phyloP scores from a whole-genome alignment of 1,140 invertebrate genomes.

The Pseudobourletiella spinata region DNA sequence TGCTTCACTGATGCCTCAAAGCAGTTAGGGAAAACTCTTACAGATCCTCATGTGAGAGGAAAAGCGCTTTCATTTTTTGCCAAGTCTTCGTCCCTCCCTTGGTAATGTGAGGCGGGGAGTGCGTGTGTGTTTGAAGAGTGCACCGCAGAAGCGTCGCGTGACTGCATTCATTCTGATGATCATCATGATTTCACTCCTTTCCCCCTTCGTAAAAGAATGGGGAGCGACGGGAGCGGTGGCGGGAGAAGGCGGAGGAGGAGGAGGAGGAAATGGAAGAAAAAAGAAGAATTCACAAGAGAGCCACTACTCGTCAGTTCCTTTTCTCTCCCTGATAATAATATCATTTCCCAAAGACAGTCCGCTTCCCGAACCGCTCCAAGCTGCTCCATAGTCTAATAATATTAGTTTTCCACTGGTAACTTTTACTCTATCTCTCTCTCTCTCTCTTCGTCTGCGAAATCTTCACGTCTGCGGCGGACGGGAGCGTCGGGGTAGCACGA shows the following conservation, averaged over 20 bases:
- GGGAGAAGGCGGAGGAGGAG: too few relatives aligned
- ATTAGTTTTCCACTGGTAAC: too few relatives aligned
- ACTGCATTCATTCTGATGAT: slow-evolving; percentile 22
- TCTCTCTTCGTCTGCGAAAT: too few relatives aligned
- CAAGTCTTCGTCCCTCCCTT: background rate
- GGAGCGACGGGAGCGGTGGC: too few relatives aligned
- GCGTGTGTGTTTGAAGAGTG: slow-evolving; percentile 6
- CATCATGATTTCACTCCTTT: slow-evolving; percentile 2
- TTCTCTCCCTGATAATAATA: slow-evolving; percentile 2
- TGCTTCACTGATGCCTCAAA: too few relatives aligned
- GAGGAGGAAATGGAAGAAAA: background rate
- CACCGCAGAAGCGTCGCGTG: slow-evolving; percentile 19
- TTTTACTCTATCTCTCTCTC: too few relatives aligned
- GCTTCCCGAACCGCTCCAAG: too few relatives aligned
- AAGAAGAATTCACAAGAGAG: background rate
- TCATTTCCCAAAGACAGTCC: background rate
- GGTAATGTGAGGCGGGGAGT: background rate
- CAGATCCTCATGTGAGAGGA: background rate
- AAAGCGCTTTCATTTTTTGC: background rate
- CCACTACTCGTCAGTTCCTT: background rate
- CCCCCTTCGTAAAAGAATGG: background rate
- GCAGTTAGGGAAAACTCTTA: background rate
- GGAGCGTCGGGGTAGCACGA: too few relatives aligned
- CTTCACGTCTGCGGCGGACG: too few relatives aligned
- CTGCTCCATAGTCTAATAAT: too few relatives aligned